Percentiles rank a stretch among this genome's conserved stretches.
Conservation (phyloP, 1,140 invertebrate genomes). For the Colletes gigas region DNA sequence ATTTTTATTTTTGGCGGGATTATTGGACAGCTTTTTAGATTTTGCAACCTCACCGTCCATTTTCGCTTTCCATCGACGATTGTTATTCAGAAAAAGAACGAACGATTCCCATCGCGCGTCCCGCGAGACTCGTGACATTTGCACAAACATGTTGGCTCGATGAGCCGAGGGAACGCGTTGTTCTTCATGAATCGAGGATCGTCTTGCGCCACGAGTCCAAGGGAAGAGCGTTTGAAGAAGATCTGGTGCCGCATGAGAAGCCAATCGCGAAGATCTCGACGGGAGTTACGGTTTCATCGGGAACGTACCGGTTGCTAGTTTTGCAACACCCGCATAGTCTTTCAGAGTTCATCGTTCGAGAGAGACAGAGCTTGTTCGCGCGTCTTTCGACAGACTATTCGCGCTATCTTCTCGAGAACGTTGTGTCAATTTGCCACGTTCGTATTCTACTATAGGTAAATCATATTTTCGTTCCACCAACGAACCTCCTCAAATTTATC, state of each 20-base stretch:
- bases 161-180: constrained; percentile 35
- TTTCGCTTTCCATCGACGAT: neutral
- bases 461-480: too few relatives aligned
- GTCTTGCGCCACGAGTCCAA: constrained; percentile 42
- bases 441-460: neutral
- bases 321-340: constrained; percentile 17
- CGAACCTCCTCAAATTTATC: too few relatives aligned
- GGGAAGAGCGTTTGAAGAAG: constrained; percentile 1
- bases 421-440: neutral
- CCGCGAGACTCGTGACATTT: constrained; percentile 52
- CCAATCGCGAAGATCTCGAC: constrained; percentile 36
- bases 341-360: constrained; percentile 17
- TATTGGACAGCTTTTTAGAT: neutral
- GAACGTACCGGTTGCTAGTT: constrained; percentile 14
- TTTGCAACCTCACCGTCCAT: neutral
- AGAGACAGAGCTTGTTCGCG: neutral
- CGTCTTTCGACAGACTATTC: neutral
- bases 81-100: constrained; percentile 3
- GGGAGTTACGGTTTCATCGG: constrained; percentile 50
- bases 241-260: constrained; percentile 30
- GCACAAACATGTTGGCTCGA: constrained; percentile 28
- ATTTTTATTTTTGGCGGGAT: neutral
- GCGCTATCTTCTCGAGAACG: neutral
- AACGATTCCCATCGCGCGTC: neutral
- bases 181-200: constrained; percentile 29